Evolutionary conservation across 1,140 invertebrate genomes (phyloP).

Genomic region (Temnothorax curvispinosus): DNA sequence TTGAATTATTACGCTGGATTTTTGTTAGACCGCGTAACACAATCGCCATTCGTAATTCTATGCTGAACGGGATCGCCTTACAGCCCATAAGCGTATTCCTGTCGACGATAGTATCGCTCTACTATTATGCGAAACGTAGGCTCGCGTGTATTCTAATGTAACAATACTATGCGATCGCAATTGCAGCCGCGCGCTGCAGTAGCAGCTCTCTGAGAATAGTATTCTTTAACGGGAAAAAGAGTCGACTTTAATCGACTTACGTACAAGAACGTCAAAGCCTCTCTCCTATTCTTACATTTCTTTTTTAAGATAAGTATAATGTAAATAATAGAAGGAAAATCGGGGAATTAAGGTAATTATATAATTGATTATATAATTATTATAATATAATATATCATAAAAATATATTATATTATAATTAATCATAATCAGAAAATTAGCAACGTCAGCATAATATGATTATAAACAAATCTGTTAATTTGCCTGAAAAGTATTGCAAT

Average conservation of each 20-base stretch:
- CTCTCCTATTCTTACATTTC: neutral
- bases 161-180: neutral
- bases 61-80: constrained; percentile 2
- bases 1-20: too few relatives aligned
- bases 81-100: neutral
- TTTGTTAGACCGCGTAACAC: neutral
- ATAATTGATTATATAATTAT: too few relatives aligned
- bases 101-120: neutral
- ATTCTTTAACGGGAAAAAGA: neutral
- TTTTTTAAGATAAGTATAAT: neutral
- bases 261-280: neutral
- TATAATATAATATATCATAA: too few relatives aligned
- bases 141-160: constrained; percentile 13
- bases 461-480: too few relatives aligned
- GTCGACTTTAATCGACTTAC: neutral
- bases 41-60: constrained; percentile 22
- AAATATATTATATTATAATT: too few relatives aligned
- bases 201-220: neutral
- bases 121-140: neutral
- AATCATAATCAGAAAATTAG: too few relatives aligned
- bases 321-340: neutral
- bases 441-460: too few relatives aligned
- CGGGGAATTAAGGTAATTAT: neutral
- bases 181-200: neutral
- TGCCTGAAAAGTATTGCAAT: too few relatives aligned